These are phyloP conservation scores for Toxostoma redivivum DNA, from an alignment of 2,113 vertebrate genomes.

Conservation along the genomic window DNA sequence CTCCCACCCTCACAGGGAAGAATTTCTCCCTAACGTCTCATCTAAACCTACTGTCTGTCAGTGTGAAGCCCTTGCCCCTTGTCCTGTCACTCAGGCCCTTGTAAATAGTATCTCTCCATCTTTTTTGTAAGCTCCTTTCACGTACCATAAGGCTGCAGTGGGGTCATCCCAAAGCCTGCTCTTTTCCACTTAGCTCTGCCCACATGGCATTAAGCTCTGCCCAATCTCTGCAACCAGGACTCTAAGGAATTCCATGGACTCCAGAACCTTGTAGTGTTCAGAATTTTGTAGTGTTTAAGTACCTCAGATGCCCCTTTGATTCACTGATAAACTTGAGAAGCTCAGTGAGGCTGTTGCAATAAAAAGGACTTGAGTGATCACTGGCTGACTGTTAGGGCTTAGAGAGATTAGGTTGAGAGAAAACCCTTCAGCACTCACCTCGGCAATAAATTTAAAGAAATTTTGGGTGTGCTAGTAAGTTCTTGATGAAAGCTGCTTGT, in stretches of 20 bases:
- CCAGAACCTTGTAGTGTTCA: neutral
- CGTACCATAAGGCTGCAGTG: neutral
- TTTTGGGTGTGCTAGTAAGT: neutral
- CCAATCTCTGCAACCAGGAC: neutral
- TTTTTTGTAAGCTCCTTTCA: neutral
- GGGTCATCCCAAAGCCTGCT: neutral
- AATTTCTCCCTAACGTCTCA: neutral
- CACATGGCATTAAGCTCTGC: neutral
- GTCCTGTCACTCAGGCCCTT: neutral
- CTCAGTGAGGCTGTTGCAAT: neutral
- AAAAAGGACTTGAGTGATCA: neutral
- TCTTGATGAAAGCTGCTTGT: neutral
- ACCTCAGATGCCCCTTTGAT: neutral
- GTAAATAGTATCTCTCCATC: neutral
- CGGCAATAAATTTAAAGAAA: neutral
- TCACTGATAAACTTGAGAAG: neutral
- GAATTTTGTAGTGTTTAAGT: neutral
- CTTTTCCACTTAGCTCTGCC: neutral
- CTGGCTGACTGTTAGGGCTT: neutral
- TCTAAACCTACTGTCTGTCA: neutral
- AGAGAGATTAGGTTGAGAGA: neutral
- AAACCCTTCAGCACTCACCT: neutral
- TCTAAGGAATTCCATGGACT: neutral
- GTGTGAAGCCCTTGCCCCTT: neutral
- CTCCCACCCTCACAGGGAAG: rapidly evolving